These are phyloP conservation scores for Dissostichus mawsoni DNA, from an alignment of 2,113 vertebrate species.

Conservation along the genomic window DNA sequence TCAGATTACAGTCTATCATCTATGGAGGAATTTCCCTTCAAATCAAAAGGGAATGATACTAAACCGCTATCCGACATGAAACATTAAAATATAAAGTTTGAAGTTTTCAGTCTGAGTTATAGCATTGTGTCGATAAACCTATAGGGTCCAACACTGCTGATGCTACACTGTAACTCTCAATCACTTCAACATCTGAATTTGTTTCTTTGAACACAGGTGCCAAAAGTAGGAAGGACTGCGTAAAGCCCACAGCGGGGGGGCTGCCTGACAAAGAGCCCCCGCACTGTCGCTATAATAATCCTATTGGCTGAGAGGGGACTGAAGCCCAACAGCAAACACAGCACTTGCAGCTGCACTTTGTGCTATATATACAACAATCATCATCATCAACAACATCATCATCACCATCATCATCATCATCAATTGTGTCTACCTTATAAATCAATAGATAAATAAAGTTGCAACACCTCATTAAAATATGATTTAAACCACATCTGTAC, in stretches of 20 bases:
- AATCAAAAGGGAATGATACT: background rate
- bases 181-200: slow-evolving; percentile 47
- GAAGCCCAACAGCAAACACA: slow-evolving; percentile 26
- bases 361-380: background rate
- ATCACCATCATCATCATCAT: background rate
- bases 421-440: background rate
- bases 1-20: background rate
- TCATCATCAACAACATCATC: background rate
- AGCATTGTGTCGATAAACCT: background rate
- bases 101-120: background rate
- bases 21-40: background rate
- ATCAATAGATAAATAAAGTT: background rate
- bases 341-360: slow-evolving; percentile 15
- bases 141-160: background rate
- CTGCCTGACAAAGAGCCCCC: slow-evolving; percentile 59
- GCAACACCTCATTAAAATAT: too few relatives aligned
- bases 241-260: slow-evolving; percentile 79
- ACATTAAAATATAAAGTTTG: background rate
- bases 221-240: slow-evolving; percentile 68
- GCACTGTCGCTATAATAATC: slow-evolving; percentile 83
- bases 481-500: background rate
- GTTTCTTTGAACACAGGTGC: slow-evolving; percentile 72
- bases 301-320: slow-evolving; percentile 76
- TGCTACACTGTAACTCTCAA: background rate
- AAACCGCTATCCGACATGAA: background rate